Evolutionary conservation across 2,888 invertebrate genomes (phyloP).

Genomic region (Aproaerema taeniolella): DNA sequence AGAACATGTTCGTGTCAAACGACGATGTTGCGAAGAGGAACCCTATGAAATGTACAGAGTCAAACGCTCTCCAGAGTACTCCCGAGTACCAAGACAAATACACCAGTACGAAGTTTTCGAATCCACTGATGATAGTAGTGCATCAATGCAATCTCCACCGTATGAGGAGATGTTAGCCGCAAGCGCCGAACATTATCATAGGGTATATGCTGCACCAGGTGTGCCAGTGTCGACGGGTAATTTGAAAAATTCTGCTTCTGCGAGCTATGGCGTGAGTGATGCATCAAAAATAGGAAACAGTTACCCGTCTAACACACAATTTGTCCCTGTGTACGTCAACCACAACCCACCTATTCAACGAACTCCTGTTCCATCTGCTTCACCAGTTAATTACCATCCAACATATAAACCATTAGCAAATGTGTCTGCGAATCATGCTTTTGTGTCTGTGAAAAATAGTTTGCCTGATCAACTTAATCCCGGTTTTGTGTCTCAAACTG

Average conservation of each 20-base stretch:
- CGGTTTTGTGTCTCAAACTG: constrained; percentile 15
- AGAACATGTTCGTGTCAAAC: constrained; percentile 1
- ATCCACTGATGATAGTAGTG: constrained; percentile 40
- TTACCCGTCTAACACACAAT: constrained; percentile 21
- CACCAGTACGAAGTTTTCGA: constrained; percentile 68
- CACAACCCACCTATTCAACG: background rate
- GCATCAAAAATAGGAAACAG: constrained; percentile 28
- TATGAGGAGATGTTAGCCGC: constrained; percentile 67
- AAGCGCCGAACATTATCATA: constrained; percentile 64
- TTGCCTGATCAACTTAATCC: constrained; percentile 1
- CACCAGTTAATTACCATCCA: background rate
- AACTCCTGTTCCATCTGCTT: background rate
- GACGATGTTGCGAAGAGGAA: constrained; percentile 44
- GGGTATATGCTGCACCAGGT: constrained; percentile 42
- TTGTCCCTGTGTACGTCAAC: constrained; percentile 20
- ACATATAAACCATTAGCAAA: too few relatives aligned
- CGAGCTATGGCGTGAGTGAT: constrained; percentile 40
- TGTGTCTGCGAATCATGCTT: background rate
- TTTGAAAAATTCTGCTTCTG: background rate
- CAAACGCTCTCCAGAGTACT: constrained; percentile 35
- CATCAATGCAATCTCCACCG: constrained; percentile 39
- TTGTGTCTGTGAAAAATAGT: background rate
- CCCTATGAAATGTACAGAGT: constrained; percentile 24
- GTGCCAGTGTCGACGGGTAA: constrained; percentile 20
- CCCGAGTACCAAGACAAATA: constrained; percentile 42